A percentile compares a stretch with the other conserved stretches of the same genome.
Evolutionary conservation across 1,140 invertebrate genomes (phyloP).

Genomic region (Heliconius hewitsoni): DNA sequence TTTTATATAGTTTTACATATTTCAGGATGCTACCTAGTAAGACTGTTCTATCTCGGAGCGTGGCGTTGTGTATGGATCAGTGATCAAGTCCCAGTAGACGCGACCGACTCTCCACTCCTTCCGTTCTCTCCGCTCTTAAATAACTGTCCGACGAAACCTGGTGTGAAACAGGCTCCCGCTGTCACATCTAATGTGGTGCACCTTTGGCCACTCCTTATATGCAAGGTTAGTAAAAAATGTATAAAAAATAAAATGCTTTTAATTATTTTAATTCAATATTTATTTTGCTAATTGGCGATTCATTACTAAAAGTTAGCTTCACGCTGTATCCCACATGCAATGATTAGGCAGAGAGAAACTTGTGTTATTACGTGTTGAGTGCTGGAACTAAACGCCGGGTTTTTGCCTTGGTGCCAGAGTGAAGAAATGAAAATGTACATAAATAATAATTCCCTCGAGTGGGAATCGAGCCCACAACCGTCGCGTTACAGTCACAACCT

Average conservation of each 20-base stretch:
- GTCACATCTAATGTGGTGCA: slow-evolving; percentile 48
- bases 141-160: slow-evolving; percentile 37
- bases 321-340: too few relatives aligned
- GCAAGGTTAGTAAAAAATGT: slow-evolving; percentile 52
- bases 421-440: too few relatives aligned
- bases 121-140: slow-evolving; percentile 62
- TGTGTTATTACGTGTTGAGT: too few relatives aligned
- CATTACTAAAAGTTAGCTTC: too few relatives aligned
- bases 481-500: too few relatives aligned
- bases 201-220: slow-evolving; percentile 67
- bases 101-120: slow-evolving; percentile 57
- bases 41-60: slow-evolving; percentile 66
- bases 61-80: slow-evolving; percentile 75
- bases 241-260: not conserved
- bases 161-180: slow-evolving; percentile 39
- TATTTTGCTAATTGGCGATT: not conserved
- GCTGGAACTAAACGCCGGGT: too few relatives aligned
- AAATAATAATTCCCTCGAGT: too few relatives aligned
- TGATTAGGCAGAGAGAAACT: too few relatives aligned
- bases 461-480: too few relatives aligned
- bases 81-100: slow-evolving; percentile 68
- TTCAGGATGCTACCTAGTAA: slow-evolving; percentile 70
- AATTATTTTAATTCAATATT: not conserved
- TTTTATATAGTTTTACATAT: not conserved
- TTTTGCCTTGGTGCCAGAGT: not conserved